These are phyloP conservation scores for Sialia sialis DNA, from an alignment of 2,113 vertebrate species.

Conservation along the genomic window DNA sequence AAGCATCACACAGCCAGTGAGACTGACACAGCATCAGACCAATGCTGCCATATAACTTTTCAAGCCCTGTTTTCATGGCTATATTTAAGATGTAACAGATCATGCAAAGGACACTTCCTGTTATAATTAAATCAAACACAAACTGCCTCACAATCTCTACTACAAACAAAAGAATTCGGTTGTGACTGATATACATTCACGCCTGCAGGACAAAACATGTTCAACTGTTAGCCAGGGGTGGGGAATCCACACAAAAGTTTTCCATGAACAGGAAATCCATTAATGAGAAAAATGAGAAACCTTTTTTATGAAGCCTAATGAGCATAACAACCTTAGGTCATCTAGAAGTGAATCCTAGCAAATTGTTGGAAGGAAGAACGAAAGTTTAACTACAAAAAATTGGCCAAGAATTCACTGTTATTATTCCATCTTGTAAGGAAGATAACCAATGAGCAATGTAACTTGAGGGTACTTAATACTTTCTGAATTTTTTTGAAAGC, in stretches of 20 bases:
- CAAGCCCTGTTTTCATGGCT: neutral
- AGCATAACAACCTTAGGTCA: neutral
- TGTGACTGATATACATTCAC: neutral
- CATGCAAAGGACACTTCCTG: neutral
- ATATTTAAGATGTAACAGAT: neutral
- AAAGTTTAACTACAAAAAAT: neutral
- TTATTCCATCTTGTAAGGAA: neutral
- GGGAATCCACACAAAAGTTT: neutral
- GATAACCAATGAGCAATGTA: neutral
- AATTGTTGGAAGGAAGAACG: neutral
- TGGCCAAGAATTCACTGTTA: neutral
- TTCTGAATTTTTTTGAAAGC: neutral
- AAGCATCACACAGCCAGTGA: neutral
- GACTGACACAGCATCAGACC: neutral
- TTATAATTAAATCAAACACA: neutral
- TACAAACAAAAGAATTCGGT: neutral
- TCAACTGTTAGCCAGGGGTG: neutral
- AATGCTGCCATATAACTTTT: neutral
- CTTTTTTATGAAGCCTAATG: neutral
- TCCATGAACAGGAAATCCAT: neutral
- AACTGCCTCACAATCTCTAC: neutral
- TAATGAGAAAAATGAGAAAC: neutral
- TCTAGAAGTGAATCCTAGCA: neutral
- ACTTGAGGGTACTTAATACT: neutral
- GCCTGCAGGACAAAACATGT: neutral